Percentiles rank a stretch among this genome's conserved stretches.
These are phyloP conservation scores for Acronicta alni DNA, from an alignment of 2,888 invertebrate genomes.

Conservation along the genomic window DNA sequence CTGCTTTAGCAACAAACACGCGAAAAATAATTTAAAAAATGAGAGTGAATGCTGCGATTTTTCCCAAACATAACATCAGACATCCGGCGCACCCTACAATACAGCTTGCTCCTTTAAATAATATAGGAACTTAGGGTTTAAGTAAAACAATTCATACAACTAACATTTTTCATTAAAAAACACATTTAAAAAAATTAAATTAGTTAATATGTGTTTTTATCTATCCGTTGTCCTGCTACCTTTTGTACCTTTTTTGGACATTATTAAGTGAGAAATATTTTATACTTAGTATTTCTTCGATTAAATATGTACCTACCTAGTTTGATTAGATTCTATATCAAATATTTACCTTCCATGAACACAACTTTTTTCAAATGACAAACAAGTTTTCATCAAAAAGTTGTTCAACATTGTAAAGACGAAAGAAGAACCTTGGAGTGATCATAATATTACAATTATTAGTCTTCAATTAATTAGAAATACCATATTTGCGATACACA, in stretches of 20 bases:
- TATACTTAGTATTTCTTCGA: no score
- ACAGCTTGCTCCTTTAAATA: no score
- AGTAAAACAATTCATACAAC: constrained; percentile 14
- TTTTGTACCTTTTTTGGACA: not conserved
- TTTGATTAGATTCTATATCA: not conserved
- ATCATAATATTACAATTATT: not conserved
- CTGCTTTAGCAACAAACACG: no score
- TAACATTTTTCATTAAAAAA: constrained; percentile 51
- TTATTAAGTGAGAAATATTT: not conserved
- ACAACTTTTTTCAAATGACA: no score
- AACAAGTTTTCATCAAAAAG: not conserved
- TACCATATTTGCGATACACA: not conserved
- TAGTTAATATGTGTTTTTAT: constrained; percentile 32
- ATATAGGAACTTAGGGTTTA: not conserved
- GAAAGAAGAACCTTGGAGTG: not conserved
- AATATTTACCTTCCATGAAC: no score
- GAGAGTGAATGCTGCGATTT: no score
- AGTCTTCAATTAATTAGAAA: not conserved
- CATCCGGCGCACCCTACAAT: no score
- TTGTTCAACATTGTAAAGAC: no score
- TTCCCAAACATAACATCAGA: no score
- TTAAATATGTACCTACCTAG: no score
- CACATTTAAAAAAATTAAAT: constrained; percentile 55
- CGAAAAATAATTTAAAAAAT: no score
- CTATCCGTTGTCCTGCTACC: constrained; percentile 6